Evolutionary conservation across 2,797 vertebrate species (phyloP).

Genomic region (Sebastes steindachneri): DNA sequence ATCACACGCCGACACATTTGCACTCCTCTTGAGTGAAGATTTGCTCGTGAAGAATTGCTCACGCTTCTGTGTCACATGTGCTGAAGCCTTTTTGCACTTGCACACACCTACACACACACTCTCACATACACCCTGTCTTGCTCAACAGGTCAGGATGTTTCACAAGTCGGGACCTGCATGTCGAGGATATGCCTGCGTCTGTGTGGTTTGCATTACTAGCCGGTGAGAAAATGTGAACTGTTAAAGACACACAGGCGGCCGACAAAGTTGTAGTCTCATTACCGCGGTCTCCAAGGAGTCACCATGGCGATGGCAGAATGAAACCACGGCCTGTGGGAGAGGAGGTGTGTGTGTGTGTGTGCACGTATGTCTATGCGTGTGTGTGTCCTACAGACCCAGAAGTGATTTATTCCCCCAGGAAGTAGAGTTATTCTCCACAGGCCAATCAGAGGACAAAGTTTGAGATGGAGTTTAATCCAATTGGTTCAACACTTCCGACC

Average conservation of each 20-base stretch:
- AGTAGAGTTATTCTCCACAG: conserved; percentile 60
- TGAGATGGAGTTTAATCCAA: conserved; percentile 47
- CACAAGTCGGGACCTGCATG: conserved; percentile 69
- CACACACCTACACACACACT: not conserved
- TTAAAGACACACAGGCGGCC: conserved; percentile 23
- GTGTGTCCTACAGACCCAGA: conserved; percentile 65
- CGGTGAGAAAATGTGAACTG: conserved; percentile 47
- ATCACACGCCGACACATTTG: conserved; percentile 45
- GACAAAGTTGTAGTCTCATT: conserved; percentile 68
- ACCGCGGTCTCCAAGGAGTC: conserved; percentile 72
- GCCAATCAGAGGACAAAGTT: conserved; percentile 68
- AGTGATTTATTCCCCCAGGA: conserved; percentile 66
- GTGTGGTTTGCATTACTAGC: not conserved
- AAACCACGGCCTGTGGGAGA: conserved; percentile 78
- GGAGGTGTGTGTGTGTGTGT: not conserved
- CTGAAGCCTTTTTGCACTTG: conserved; percentile 2
- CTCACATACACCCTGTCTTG: conserved; percentile 49
- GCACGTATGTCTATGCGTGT: not conserved
- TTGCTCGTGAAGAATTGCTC: not conserved
- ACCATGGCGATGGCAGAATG: conserved; percentile 73
- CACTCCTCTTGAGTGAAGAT: not conserved
- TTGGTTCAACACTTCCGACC: conserved; percentile 48
- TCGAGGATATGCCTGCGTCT: conserved; percentile 23
- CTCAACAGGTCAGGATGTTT: conserved; percentile 76
- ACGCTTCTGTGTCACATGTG: conserved; percentile 13